Evolutionary conservation across 2,797 vertebrate species (phyloP).

Genomic region (Rhinatrema bivittatum): DNA sequence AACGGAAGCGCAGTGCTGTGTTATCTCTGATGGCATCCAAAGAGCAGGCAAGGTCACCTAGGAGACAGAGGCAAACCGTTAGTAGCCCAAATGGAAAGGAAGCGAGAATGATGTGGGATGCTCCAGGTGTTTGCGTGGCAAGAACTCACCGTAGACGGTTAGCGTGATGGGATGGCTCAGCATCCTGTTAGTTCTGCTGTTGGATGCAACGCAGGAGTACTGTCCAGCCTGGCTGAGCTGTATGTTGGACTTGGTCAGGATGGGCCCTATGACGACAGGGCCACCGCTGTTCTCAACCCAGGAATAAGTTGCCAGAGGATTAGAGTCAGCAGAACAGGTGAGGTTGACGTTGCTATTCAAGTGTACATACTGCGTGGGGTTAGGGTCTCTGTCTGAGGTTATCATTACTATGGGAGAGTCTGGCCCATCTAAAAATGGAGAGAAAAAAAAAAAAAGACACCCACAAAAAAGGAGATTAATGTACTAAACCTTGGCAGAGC

Average conservation of each 20-base stretch:
- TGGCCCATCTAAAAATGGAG: conserved; percentile 62
- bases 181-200: conserved; percentile 28
- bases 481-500: too few species aligned
- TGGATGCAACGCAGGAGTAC: conserved; percentile 62
- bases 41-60: conserved; percentile 45
- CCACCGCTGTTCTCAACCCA: conserved; percentile 52
- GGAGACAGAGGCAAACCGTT: too few species aligned
- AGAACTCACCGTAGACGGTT: conserved; percentile 51
- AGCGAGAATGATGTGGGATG: not conserved
- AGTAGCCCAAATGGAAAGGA: conserved; percentile 37
- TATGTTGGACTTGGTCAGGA: conserved; percentile 46
- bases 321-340: conserved; percentile 53
- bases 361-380: conserved; percentile 10
- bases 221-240: conserved; percentile 53
- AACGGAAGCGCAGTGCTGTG: conserved; percentile 49
- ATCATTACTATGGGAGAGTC: conserved; percentile 38
- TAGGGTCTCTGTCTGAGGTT: conserved; percentile 9
- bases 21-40: conserved; percentile 30
- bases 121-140: too few species aligned
- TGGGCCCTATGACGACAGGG: conserved; percentile 18
- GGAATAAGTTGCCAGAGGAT: conserved; percentile 43
- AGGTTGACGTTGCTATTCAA: conserved; percentile 38
- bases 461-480: too few species aligned
- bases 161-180: conserved; percentile 38
- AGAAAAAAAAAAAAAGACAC: too few species aligned